Base-by-base conservation (phyloP, 2,797 vertebrate species). In the Cryptoprocta ferox region DNA sequence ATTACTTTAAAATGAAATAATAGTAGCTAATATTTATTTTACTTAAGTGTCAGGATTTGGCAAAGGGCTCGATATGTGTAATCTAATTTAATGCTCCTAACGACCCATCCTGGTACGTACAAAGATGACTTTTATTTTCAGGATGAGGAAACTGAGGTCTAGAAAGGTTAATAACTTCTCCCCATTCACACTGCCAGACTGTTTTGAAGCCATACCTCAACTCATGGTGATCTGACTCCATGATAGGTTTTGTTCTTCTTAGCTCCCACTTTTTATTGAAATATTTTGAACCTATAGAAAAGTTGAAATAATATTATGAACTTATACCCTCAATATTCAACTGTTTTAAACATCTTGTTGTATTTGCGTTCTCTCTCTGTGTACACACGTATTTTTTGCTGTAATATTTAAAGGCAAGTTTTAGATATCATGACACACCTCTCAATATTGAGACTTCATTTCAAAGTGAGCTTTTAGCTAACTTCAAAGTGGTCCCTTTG, bases 401-500 rank as follows among this genome's bases (percentile, higher is more conserved):
- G 14, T 92, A 80, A 28, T 28, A 78, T 75, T 88, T 66, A 7
- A 88, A 80, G 8, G n/a, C 86, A 70, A 65, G 26, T 80, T 92
- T 96, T 81, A 92, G 65, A 28, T 92, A 79, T 50, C 2, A 28
- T 16, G 56, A n/a, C 50, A 80, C 76, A 75, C 24, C 30, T 35
- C 30, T 86, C 45, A 53, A 53, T 85, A 86, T n/a, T 50, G 68
- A 91, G 48, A 68, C 56, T 89, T 97, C 39, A 83, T 81, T 87
- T 70, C 66, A 92, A 86, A 70, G 28, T 71, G 66, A 95, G 80
- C 24, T 92, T 87, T 92, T 48, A 90, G 28, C n/a, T 61, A 26
- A 90, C 56, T 94, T 92, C 50, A 53, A 79, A 97, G 37, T 75
- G 19, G n/a, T 82, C 53, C 30, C 26, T 97, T 92, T 82, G 65